Base-by-base conservation (phyloP, 2,113 vertebrate genomes). In the Myodes glareolus region DNA sequence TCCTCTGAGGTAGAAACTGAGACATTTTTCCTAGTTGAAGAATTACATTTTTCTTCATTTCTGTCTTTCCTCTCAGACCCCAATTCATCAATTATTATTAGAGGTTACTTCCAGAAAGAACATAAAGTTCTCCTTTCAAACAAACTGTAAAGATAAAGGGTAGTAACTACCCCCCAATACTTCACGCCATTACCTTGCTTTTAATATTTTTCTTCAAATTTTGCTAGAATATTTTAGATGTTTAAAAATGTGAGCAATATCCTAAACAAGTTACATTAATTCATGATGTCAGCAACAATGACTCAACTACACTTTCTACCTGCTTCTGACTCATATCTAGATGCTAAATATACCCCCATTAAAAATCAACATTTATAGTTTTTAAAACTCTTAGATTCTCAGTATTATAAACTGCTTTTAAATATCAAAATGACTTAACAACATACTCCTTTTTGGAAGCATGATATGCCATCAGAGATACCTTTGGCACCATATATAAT, bases 81-180 rank as follows among this genome's bases (percentile, higher is more conserved):
- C 31, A 90, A 25, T 61, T 47, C 17, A 63, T 77, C 61, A n/a
- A 70, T 92, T 31, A 11, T 90, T 86, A 75, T 81, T 94, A 92
- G 55, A 97, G 67, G 23, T 23, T 67, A 87, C 42, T 94, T 94
- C 91, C 27, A 82, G 84, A 96, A 94, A 45, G 39, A 95, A 96
- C 90, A 93, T 70, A 58, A 94, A 91, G 81, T 92, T 94, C 14
- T 94, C 8, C 16, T 75, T 25, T 11, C 52, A 82, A 93, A 82
- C 27, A 65, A 25, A 70, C 17, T 80, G 42, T 96, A 36, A 90
- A 58, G 33, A 93, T 47, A 42, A 84, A 93, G 17, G 17, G 55
- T 81, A 39, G 58, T 68, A 86, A 91, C 5, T 25, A 2, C 2
- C 14, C 0, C 27, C 42, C 23, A 5, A 58, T n/a, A 1, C 11